Conservation (phyloP, 2,888 invertebrate species). For the Sphinx pinastri region DNA sequence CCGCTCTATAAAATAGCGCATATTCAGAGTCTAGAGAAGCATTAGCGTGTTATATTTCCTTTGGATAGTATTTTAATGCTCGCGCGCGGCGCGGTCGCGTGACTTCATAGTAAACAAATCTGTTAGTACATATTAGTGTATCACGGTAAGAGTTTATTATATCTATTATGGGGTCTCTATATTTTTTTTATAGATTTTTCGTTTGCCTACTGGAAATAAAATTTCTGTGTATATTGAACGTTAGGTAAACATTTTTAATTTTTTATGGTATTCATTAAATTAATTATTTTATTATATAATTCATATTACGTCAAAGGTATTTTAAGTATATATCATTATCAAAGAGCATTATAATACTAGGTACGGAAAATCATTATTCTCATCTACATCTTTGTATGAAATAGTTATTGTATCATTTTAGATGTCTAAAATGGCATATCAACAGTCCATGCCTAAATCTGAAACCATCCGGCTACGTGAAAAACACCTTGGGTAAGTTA, state of each 20-base stretch:
- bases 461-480: constrained; percentile 92
- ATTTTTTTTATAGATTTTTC: background rate
- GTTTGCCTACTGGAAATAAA: background rate
- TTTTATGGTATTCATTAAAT: too few relatives aligned
- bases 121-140: background rate
- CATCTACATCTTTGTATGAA: constrained; percentile 7
- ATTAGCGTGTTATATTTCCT: constrained; percentile 18
- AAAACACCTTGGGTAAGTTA: constrained; percentile 91
- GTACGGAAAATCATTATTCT: constrained; percentile 12
- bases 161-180: background rate
- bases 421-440: constrained; percentile 74
- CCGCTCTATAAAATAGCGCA: constrained; percentile 64
- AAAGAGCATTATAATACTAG: too few relatives aligned
- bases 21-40: constrained; percentile 45
- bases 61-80: constrained; percentile 40
- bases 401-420: constrained; percentile 40
- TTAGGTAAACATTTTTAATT: too few relatives aligned
- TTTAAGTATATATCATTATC: too few relatives aligned
- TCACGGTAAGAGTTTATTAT: background rate
- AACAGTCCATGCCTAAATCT: constrained; percentile 89
- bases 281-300: background rate
- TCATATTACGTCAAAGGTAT: too few relatives aligned
- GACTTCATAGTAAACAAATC: constrained; percentile 16
- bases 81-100: constrained; percentile 36
- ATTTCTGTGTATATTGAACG: too few relatives aligned